Conservation (phyloP, 2,888 invertebrate species). For the Gymnosoma rotundatum region DNA sequence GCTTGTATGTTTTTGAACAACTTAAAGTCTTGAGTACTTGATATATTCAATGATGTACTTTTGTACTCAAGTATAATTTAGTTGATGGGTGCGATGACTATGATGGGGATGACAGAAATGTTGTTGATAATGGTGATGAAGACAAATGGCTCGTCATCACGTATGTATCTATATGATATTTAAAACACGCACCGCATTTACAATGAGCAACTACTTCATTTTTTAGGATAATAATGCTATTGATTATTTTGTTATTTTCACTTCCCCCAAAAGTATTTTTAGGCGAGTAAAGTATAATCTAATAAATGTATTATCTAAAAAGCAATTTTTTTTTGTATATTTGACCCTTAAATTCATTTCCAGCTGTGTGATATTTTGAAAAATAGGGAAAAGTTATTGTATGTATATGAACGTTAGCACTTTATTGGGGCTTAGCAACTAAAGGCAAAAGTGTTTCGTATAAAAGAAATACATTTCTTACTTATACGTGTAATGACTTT, state of each 20-base stretch:
- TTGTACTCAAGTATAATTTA: conserved; percentile 7
- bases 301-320: conserved; percentile 16
- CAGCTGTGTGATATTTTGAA: too few species aligned
- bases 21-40: conserved; percentile 11
- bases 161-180: conserved; percentile 31
- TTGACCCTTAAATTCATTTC: neutral
- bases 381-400: too few species aligned
- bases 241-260: neutral
- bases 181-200: conserved; percentile 50
- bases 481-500: too few species aligned
- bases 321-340: conserved; percentile 5
- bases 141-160: conserved; percentile 57
- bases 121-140: conserved; percentile 36
- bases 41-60: conserved; percentile 29
- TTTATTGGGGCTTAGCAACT: too few species aligned
- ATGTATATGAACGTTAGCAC: too few species aligned
- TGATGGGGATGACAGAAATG: conserved; percentile 50
- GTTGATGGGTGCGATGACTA: conserved; percentile 17
- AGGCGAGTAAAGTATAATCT: conserved; percentile 13
- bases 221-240: neutral
- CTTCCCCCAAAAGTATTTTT: conserved; percentile 25
- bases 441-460: too few species aligned
- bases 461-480: too few species aligned
- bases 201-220: conserved; percentile 8
- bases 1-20: conserved; percentile 13